A percentile compares a stretch with the other conserved stretches of the same genome.
phyloP scores from a whole-genome alignment of 1,140 invertebrate species.

The Cydia strobilella region DNA sequence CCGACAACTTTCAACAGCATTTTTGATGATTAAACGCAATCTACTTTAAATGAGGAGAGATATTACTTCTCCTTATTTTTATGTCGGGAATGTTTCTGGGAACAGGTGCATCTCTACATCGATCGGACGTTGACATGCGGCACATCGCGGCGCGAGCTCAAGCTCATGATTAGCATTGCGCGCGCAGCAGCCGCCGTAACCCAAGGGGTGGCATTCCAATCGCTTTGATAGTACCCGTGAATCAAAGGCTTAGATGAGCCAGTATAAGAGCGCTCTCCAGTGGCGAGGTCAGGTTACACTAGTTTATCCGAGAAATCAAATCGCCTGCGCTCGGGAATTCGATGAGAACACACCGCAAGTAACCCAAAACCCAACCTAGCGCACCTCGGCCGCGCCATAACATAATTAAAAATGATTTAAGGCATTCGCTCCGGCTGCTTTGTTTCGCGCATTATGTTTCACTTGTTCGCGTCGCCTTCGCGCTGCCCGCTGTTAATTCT shows the following conservation, averaged over 20 bases:
- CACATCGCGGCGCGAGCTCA: background rate
- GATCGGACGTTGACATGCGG: constrained; percentile 25
- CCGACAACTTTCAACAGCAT: too few species aligned
- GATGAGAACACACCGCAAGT: constrained; percentile 49
- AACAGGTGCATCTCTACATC: constrained; percentile 1
- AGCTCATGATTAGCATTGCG: constrained; percentile 3
- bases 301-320: background rate
- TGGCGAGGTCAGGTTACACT: background rate
- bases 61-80: too few species aligned
- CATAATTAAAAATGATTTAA: constrained; percentile 81
- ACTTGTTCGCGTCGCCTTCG: constrained; percentile 74
- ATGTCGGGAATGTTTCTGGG: background rate
- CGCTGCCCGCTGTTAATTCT: constrained; percentile 75
- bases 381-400: constrained; percentile 68
- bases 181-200: background rate
- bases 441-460: constrained; percentile 79
- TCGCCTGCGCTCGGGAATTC: constrained; percentile 8
- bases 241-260: background rate
- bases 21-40: too few species aligned
- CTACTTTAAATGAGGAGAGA: too few species aligned
- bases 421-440: constrained; percentile 79
- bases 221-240: background rate
- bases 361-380: constrained; percentile 69
- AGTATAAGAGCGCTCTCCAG: background rate
- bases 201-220: background rate